Evolutionary conservation across 2,888 invertebrate genomes (phyloP).

Genomic region (Tethea ocularis): DNA sequence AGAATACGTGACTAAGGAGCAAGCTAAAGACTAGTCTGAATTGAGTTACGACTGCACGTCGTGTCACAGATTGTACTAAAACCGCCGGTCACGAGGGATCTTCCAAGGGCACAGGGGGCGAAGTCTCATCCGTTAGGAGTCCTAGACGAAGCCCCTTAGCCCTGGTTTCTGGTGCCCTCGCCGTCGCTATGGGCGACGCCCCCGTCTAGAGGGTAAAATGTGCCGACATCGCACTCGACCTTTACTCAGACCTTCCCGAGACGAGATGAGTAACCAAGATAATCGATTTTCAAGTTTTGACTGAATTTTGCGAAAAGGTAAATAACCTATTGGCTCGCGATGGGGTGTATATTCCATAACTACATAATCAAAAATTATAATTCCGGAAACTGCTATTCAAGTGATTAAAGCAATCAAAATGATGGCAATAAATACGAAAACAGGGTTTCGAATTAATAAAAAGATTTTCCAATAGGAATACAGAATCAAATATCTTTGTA

Average conservation of each 20-base stretch:
- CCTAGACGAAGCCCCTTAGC: constrained; percentile 71
- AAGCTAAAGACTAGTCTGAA: constrained; percentile 92
- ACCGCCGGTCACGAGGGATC: constrained; percentile 85
- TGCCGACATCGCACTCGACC: constrained; percentile 59
- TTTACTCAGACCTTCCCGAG: constrained; percentile 93
- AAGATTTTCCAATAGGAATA: background rate
- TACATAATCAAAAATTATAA: no score
- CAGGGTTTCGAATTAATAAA: background rate
- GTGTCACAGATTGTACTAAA: constrained; percentile 89
- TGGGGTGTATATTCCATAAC: no score
- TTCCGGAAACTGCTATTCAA: background rate
- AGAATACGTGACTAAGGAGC: constrained; percentile 60
- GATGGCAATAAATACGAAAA: background rate
- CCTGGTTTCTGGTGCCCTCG: constrained; percentile 88
- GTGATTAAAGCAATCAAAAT: background rate
- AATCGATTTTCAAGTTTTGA: constrained; percentile 17
- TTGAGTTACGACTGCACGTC: constrained; percentile 85
- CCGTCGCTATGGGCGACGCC: constrained; percentile 82
- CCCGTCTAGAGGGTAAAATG: constrained; percentile 84
- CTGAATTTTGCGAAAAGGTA: background rate
- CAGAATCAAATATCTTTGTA: constrained; percentile 58
- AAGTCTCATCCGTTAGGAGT: constrained; percentile 75
- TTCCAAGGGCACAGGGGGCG: constrained; percentile 83
- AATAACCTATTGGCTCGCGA: no score
- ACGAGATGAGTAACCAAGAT: constrained; percentile 68